Base-by-base conservation (phyloP, 1,140 invertebrate genomes). In the Drosophila orosa region DNA sequence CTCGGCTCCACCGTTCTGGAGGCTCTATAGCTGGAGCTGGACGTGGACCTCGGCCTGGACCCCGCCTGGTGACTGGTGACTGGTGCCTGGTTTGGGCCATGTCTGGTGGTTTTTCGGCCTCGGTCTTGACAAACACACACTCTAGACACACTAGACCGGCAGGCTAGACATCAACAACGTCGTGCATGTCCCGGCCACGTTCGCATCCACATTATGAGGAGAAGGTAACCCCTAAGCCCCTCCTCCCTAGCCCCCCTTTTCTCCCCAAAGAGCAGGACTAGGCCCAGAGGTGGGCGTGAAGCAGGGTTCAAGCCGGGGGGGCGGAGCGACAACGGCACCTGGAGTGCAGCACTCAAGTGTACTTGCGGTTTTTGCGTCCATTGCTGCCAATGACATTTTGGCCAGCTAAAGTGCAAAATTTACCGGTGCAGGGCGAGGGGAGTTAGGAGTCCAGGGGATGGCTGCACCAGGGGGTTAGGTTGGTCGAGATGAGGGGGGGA, bases 291-390 rank as follows among this genome's bases (percentile, higher is more conserved):
- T 65, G 35, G 35, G 66, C 62, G 61, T 39, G 61, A 35, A 24
- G 13, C 31, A 15, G 5, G 19, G 50, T 54, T 54, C 44, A 66
- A 19, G 35, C 15, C 19, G 10, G 47, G 25, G 56, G 29, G 58
- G 22, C n/a, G 37, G 72, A 37, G 25, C 45, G 37, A 83, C 83
- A 86, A 83, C 83, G 77, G 80, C 84, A 89, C 80, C 84, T 90
- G 84, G 85, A 87, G 84, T 87, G 85, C 84, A 78, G 77, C 84
- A 89, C 84, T 89, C 84, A 89, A 89, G 84, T 90, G 84, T 89
- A 89, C 84, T 89, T 89, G 84, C 84, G 84, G 84, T 90, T 89
- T 89, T 90, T 89, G 85, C 84, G 77, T 84, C 85, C 84, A 84
- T 77, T 77, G 77, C 84, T 89, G 84, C 85, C 84, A 89, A 89